These are phyloP conservation scores for Ceriagrion tenellum DNA, from an alignment of 2,888 invertebrate genomes.

Conservation along the genomic window DNA sequence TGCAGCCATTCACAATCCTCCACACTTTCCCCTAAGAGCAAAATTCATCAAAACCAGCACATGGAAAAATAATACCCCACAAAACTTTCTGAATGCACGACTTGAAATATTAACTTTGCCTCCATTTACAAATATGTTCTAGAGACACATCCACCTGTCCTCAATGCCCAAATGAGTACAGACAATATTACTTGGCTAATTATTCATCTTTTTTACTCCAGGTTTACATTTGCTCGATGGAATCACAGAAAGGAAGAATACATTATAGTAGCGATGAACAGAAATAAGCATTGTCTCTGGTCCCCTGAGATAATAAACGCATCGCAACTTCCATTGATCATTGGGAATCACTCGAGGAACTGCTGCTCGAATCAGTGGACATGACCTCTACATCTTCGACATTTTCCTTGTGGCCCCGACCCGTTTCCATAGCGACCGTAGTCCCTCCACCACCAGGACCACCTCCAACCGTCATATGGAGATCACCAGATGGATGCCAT, in stretches of 20 bases:
- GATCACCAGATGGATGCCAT: constrained; percentile 92
- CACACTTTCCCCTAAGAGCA: too few relatives aligned
- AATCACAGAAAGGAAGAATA: not conserved
- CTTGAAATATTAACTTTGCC: not conserved
- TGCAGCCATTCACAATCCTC: too few relatives aligned
- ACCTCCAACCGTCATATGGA: constrained; percentile 88
- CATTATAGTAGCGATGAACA: not conserved
- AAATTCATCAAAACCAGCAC: not conserved
- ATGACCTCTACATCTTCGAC: constrained; percentile 94
- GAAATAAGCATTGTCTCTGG: not conserved
- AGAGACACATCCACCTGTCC: not conserved
- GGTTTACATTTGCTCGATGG: not conserved
- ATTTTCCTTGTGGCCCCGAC: constrained; percentile 82
- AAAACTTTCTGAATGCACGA: not conserved
- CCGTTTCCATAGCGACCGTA: constrained; percentile 85
- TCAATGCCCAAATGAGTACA: not conserved
- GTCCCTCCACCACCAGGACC: constrained; percentile 79
- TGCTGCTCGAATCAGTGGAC: constrained; percentile 97
- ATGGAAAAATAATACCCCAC: not conserved
- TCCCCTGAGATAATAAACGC: not conserved
- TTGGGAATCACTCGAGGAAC: constrained; percentile 97
- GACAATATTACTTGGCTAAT: not conserved
- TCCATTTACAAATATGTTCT: not conserved
- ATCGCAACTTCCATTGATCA: constrained; percentile 77
- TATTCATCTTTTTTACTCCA: not conserved